Evolutionary conservation across 2,888 invertebrate genomes (phyloP), one percentile per base, ranked within the genome.

Genomic region (Crioceris asparagi): DNA sequence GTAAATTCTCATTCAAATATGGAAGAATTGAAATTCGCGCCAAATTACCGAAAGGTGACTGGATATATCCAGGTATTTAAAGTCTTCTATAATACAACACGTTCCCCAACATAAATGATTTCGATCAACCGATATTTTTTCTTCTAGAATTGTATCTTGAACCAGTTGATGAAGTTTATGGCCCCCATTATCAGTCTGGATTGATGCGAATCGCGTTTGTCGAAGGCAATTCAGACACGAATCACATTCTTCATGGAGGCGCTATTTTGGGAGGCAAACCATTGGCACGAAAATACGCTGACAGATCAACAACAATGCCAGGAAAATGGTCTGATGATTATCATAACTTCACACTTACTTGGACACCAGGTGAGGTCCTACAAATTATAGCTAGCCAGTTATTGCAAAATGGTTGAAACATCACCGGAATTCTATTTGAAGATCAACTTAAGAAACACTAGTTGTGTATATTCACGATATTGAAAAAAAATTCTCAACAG

Each of bases 41-140:
- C 0, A 80, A 78, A 58, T 53, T 86, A 15, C 83, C 85, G 0
- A 68, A 69, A 44, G 85, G 85, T 1, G 80, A 84, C 55, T 85
- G 85, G 86, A 64, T 85, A 12, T 71, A 80, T 52, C 84, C 86
- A 34, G 69, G 85, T 84, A 65, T n/a, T n/a, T n/a, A n/a, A n/a
- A n/a, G n/a, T n/a, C n/a, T n/a, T n/a, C n/a, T n/a, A n/a, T n/a
- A n/a, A n/a, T n/a, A n/a, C n/a, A n/a, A n/a, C n/a, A n/a, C n/a
- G n/a, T n/a, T n/a, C n/a, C n/a, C n/a, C n/a, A 21, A 6, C 10
- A 10, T 21, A 6, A 10, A 15, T 12, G 17, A 15, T 18, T 15
- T 27, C 14, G 3, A 30, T 5, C 8, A 36, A 23, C 17, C 25
- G 4, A 16, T 12, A 5, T 16, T 35, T 35, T 41, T 23, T 39